Evolutionary conservation across 2,113 vertebrate genomes (phyloP).

Genomic region (Otocyon megalotis): DNA sequence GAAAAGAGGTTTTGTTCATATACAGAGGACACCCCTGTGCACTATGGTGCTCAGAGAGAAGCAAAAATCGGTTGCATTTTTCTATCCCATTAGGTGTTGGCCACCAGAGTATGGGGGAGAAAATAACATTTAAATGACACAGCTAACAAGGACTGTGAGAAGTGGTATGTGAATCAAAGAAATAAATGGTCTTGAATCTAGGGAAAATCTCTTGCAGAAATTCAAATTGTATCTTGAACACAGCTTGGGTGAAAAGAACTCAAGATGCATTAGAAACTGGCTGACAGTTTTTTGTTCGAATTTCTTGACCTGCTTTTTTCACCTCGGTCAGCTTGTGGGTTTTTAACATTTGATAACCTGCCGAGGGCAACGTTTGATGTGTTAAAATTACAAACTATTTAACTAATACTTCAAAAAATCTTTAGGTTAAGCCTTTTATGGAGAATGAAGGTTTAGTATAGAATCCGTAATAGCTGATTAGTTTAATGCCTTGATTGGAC

Average conservation of each 20-base stretch:
- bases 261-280: not conserved
- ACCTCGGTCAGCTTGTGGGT: not conserved
- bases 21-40: not conserved
- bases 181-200: not conserved
- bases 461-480: not conserved
- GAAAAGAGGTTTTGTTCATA: constrained; percentile 12
- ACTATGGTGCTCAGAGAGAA: not conserved
- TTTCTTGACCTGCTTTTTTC: constrained; percentile 51
- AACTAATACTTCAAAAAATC: constrained; percentile 31
- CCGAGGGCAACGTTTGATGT: not conserved
- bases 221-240: constrained; percentile 39
- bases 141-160: not conserved
- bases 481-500: not conserved
- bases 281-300: constrained; percentile 23
- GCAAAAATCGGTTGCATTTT: not conserved
- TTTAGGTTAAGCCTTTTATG: constrained; percentile 40
- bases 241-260: not conserved
- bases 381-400: constrained; percentile 21
- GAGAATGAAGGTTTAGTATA: not conserved
- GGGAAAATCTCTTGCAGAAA: not conserved
- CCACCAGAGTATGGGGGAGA: not conserved
- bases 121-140: constrained; percentile 39
- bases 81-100: constrained; percentile 23
- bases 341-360: constrained; percentile 59
- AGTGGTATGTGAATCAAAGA: not conserved